Conservation (phyloP, 2,888 invertebrate genomes). For the Lochmaea crataegi region DNA sequence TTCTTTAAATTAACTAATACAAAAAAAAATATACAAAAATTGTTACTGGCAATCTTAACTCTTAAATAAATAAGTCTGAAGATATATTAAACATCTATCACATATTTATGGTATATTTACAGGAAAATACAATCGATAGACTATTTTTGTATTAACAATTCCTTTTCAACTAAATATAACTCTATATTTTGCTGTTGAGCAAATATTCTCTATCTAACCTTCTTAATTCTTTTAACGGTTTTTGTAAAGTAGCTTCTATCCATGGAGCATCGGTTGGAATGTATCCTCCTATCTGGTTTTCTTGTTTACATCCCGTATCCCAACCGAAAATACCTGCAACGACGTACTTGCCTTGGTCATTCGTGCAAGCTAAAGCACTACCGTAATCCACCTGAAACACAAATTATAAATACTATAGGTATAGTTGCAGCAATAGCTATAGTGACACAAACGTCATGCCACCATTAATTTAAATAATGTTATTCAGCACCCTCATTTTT, state of each 20-base stretch:
- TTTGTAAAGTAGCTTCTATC: constrained; percentile 62
- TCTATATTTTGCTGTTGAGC: constrained; percentile 39
- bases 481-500: too few species aligned
- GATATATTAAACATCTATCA: constrained; percentile 40
- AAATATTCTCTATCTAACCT: constrained; percentile 54
- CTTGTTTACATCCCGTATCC: constrained; percentile 75
- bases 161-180: constrained; percentile 4
- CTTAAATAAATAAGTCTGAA: constrained; percentile 43
- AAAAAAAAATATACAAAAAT: constrained; percentile 39
- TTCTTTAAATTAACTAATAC: constrained; percentile 35
- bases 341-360: constrained; percentile 75
- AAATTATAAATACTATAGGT: not conserved
- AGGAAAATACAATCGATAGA: constrained; percentile 21
- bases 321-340: constrained; percentile 81
- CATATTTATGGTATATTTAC: constrained; percentile 42
- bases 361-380: constrained; percentile 83
- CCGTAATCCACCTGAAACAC: constrained; percentile 74
- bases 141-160: constrained; percentile 12
- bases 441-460: too few species aligned
- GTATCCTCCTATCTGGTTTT: constrained; percentile 64
- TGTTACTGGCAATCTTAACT: constrained; percentile 42
- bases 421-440: too few species aligned
- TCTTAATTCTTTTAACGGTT: constrained; percentile 61
- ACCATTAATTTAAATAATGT: too few species aligned
- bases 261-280: constrained; percentile 65